Base-by-base conservation (phyloP, 2,888 invertebrate genomes). In the Andrena chrysosceles region DNA sequence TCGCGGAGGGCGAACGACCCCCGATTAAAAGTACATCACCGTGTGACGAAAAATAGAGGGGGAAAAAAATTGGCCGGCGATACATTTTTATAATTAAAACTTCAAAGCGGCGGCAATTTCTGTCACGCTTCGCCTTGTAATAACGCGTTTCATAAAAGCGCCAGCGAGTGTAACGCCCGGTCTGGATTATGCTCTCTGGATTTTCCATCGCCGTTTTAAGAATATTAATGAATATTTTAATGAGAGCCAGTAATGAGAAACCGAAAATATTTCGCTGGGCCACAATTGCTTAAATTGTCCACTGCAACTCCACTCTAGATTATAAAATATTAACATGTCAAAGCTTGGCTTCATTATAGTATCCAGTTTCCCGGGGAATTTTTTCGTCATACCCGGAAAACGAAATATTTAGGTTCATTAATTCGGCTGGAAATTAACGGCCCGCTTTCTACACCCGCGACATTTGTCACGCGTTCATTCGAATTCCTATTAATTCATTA, bases 81-180 rank as follows among this genome's bases (percentile, higher is more conserved):
- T 64, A 63, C 63, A 56, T 64, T 77, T 76, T 79, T 54, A n/a
- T 54, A 62, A 78, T 75, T 75, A 75, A 75, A 75, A 75, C 31
- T 75, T 68, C 31, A 78, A 78, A 78, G 76, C 33, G 7, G 1
- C 60, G 60, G 29, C 54, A 64, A 63, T 56, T 77, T 64, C 35
- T 49, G 64, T 33, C 16, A 48, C 56, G 31, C 62, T 68, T 48
- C 31, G 26, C 20, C 35, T 42, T 20, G 49, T 69, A 35, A 69
- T 64, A 56, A 68, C 48, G 54, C 23, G 56, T 72, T 64, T 35
- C 13, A 35, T 54, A 35, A 42, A 26, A 59, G 16, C 49, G 13
- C n/a, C 29, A 2, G 2, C 13, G 2, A 13, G 20, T 7, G 16
- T 35, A 72, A 35, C 8, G 5, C 10, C 16, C 1, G 7, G 35